Evolutionary conservation across 2,888 invertebrate genomes (phyloP).

Genomic region (Ceratothoa steindachneri): DNA sequence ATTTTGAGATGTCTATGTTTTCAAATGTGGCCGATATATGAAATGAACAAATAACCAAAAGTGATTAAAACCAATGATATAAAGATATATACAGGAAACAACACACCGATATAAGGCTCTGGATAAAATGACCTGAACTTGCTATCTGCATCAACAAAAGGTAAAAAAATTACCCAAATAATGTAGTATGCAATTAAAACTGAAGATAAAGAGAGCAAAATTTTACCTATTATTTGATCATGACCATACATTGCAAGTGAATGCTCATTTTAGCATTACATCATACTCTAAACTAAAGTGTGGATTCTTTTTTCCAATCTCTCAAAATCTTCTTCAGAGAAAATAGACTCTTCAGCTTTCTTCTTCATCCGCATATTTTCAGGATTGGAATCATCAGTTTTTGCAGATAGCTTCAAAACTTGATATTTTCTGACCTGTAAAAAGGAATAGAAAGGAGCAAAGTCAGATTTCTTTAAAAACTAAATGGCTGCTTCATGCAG

Average conservation of each 20-base stretch:
- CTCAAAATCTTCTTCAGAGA: conserved; percentile 39
- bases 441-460: too few relatives aligned
- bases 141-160: conserved; percentile 30
- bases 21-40: not conserved
- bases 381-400: not conserved
- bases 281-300: too few relatives aligned
- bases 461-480: too few relatives aligned
- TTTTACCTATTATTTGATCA: conserved; percentile 29
- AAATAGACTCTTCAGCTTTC: conserved; percentile 22
- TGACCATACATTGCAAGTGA: conserved; percentile 24
- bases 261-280: not conserved
- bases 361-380: not conserved
- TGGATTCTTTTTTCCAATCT: conserved; percentile 37
- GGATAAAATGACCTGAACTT: conserved; percentile 21
- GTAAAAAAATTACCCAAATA: conserved; percentile 28
- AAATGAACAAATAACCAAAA: not conserved
- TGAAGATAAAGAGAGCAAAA: conserved; percentile 24
- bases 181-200: conserved; percentile 25
- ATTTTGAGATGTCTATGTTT: not conserved
- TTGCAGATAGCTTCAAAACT: conserved; percentile 15
- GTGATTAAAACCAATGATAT: conserved; percentile 20
- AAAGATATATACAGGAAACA: conserved; percentile 25
- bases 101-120: conserved; percentile 22
- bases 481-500: too few relatives aligned
- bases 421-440: conserved; percentile 22